These are phyloP conservation scores for Theocolax elegans DNA, from an alignment of 1,140 invertebrate species.

Conservation along the genomic window DNA sequence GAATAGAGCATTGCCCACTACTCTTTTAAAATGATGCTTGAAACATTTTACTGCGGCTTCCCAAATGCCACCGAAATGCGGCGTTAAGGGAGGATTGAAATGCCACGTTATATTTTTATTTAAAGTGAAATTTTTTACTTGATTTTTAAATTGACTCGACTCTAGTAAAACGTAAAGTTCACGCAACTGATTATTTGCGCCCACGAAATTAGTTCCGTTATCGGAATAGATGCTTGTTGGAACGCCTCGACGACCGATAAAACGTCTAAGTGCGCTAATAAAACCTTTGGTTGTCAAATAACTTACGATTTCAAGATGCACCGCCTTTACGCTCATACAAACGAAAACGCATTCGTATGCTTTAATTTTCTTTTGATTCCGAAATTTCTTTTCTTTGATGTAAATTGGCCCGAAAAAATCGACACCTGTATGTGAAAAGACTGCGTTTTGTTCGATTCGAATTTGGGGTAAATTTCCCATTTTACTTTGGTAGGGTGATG, in stretches of 20 bases:
- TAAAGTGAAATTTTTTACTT: too few species aligned
- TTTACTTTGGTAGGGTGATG: background rate
- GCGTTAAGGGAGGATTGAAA: conserved; percentile 20
- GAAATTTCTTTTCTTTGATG: too few species aligned
- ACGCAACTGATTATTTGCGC: conserved; percentile 33
- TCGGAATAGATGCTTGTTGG: conserved; percentile 47
- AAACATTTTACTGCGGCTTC: conserved; percentile 27
- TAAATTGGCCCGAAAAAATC: background rate
- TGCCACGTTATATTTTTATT: too few species aligned
- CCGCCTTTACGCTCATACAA: background rate
- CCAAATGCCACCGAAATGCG: conserved; percentile 31
- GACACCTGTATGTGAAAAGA: too few species aligned
- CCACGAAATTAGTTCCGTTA: conserved; percentile 48
- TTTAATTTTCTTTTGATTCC: background rate
- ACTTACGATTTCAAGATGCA: background rate
- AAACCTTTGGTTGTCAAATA: background rate
- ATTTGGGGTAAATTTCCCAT: background rate
- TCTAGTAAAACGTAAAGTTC: background rate
- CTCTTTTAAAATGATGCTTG: conserved; percentile 25
- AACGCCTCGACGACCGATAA: background rate
- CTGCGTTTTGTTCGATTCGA: background rate
- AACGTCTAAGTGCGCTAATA: background rate
- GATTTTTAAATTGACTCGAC: background rate
- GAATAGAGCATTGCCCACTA: too few species aligned
- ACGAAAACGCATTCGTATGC: background rate